phyloP scores from a whole-genome alignment of 2,888 invertebrate genomes.

The Nysson spinosus region DNA sequence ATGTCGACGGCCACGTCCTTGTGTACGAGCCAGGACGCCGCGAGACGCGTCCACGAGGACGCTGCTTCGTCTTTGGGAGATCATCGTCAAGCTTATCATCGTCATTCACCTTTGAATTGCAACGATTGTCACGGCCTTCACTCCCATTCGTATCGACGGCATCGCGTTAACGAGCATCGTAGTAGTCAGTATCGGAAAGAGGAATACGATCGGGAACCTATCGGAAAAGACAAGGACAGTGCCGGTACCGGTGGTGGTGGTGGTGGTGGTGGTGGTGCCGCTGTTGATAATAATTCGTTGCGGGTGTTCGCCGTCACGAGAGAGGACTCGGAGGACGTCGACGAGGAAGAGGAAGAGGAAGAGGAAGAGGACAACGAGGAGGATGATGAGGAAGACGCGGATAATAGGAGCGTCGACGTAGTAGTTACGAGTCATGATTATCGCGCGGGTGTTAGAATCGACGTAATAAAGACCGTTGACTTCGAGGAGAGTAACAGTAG shows the following conservation, averaged over 20 bases:
- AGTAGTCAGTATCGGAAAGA: constrained; percentile 15
- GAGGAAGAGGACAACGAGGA: constrained; percentile 25
- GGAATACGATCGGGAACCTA: constrained; percentile 3
- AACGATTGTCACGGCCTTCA: constrained; percentile 29
- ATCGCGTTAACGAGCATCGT: constrained; percentile 13
- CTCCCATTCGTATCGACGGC: constrained; percentile 27
- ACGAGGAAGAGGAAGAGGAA: constrained; percentile 80
- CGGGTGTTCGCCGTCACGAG: constrained; percentile 2
- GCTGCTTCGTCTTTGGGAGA: constrained; percentile 18
- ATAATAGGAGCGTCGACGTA: constrained; percentile 67
- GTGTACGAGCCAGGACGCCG: constrained; percentile 41
- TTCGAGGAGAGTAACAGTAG: constrained; percentile 17
- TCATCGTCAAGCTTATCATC: constrained; percentile 4
- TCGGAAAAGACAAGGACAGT: neutral
- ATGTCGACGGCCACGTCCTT: constrained; percentile 26
- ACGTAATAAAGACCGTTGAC: constrained; percentile 19
- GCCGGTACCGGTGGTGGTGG: neutral
- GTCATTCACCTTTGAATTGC: constrained; percentile 16
- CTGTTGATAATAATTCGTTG: neutral
- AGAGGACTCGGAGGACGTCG: neutral
- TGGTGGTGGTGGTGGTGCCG: constrained; percentile 10
- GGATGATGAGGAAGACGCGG: constrained; percentile 3
- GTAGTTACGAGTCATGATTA: constrained; percentile 14
- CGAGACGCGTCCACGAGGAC: constrained; percentile 38
- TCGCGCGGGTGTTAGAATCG: constrained; percentile 25